Conservation (phyloP, 2,797 vertebrate species). For the Anabas testudineus region DNA sequence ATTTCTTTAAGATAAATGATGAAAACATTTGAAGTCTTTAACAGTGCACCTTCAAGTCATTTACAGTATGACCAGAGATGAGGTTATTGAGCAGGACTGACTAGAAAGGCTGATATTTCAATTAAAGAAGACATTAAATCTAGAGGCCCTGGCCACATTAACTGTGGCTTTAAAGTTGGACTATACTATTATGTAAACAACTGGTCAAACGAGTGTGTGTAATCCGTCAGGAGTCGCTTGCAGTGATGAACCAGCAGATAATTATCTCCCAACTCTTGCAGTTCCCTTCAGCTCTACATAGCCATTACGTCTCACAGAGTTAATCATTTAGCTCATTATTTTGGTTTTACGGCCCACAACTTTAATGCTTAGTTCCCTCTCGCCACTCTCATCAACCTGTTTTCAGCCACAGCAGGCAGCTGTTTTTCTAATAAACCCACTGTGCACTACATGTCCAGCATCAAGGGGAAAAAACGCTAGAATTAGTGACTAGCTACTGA, state of each 20-base stretch:
- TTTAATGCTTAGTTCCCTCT: neutral
- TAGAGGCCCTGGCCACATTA: neutral
- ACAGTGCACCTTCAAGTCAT: too few species aligned
- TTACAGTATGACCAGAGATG: too few species aligned
- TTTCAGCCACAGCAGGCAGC: constrained; percentile 1
- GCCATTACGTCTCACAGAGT: neutral
- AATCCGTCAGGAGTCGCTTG: neutral
- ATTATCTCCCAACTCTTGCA: neutral
- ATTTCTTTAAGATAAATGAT: too few species aligned
- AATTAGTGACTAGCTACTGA: neutral
- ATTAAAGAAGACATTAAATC: neutral
- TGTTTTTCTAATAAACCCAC: neutral
- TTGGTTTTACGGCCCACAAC: constrained; percentile 1
- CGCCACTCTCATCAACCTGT: neutral
- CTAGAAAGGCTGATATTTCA: neutral
- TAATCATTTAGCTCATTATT: constrained; percentile 1
- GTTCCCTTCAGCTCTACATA: neutral
- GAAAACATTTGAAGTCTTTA: too few species aligned
- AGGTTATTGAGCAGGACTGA: too few species aligned
- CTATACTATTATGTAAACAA: neutral
- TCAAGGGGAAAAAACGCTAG: neutral
- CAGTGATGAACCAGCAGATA: neutral
- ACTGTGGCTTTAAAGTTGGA: neutral
- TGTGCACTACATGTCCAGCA: neutral
- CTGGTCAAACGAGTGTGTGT: neutral